Evolutionary conservation across 2,113 vertebrate species (phyloP), one percentile per base, ranked within the genome.

Genomic region (Patagioenas fasciata): DNA sequence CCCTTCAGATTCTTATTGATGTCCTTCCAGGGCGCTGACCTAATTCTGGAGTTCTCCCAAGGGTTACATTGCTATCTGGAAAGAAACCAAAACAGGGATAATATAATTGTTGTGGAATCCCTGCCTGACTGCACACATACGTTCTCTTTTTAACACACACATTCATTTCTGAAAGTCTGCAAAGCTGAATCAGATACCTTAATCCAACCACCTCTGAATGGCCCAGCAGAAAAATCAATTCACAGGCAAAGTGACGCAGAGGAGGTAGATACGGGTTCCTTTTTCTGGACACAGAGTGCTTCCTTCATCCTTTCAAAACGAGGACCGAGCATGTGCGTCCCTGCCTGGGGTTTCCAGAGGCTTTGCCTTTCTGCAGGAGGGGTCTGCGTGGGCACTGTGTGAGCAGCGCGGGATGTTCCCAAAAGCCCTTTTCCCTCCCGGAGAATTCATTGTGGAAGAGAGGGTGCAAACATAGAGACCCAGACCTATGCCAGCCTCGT

Each of bases 1-100:
- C 91, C 91, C 91, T 95, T 95, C 94, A 96, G 82, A 95, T 94
- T 90, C 93, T 91, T 96, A 95, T n/a, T 96, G 96, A 96, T 96
- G 90, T 94, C 93, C 93, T 97, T 97, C 96, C 95, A 97, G 92
- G 93, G 86, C 79, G 91, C 96, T 96, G 95, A 96, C 95, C 91
- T 96, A 96, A 93, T 96, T 97, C 88, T 97, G 95, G 95, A 96
- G 74, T 77, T 91, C 70, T 96, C 94, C 94, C 94, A 95, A 91
- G 95, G 94, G 88, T 85, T 95, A 73, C 80, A 79, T 86, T 94
- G 93, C 85, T 97, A 36, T 95, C 72, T 93, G 95, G 85, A 96
- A 93, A 56, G 82, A 90, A 95, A 96, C 77, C 90, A 94, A 93
- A 96, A 86, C 16, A 54, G 65, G 65, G 88, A 78, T 92, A 96